These are phyloP conservation scores for Pycnonotus jocosus DNA, from an alignment of 2,113 vertebrate genomes.

Conservation along the genomic window DNA sequence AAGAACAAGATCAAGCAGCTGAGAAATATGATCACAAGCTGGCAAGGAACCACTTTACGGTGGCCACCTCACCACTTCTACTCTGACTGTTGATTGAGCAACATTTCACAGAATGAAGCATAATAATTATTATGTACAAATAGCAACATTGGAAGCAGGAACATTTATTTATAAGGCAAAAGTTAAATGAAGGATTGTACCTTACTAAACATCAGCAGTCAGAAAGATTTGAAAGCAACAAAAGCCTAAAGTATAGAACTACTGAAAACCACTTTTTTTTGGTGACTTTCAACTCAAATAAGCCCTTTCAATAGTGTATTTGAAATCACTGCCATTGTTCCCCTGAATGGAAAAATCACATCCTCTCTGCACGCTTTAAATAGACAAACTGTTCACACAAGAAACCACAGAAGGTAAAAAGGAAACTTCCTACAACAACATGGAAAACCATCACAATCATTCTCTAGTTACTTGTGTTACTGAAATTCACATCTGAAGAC, in stretches of 20 bases:
- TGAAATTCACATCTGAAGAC: not conserved
- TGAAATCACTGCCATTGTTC: constrained; percentile 1
- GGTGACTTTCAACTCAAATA: not conserved
- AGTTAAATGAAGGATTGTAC: not conserved
- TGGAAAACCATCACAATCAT: not conserved
- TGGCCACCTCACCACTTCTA: not conserved
- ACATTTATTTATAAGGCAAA: not conserved
- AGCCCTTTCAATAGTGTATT: not conserved
- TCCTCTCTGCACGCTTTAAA: not conserved
- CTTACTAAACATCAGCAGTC: not conserved
- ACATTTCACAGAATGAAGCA: not conserved
- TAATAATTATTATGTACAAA: not conserved
- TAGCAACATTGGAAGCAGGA: not conserved
- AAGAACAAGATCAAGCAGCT: constrained; percentile 43
- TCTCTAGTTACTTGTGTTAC: not conserved
- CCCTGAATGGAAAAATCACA: not conserved
- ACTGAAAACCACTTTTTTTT: not conserved
- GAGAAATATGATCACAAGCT: constrained; percentile 16
- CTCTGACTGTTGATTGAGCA: not conserved
- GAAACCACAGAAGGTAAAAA: not conserved
- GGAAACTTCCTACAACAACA: not conserved
- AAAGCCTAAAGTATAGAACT: not conserved
- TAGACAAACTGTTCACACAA: not conserved
- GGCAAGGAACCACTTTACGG: not conserved
- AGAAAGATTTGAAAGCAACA: not conserved